These are phyloP conservation scores for Phaethornis superciliosus DNA, from an alignment of 2,113 vertebrate genomes.

Conservation along the genomic window DNA sequence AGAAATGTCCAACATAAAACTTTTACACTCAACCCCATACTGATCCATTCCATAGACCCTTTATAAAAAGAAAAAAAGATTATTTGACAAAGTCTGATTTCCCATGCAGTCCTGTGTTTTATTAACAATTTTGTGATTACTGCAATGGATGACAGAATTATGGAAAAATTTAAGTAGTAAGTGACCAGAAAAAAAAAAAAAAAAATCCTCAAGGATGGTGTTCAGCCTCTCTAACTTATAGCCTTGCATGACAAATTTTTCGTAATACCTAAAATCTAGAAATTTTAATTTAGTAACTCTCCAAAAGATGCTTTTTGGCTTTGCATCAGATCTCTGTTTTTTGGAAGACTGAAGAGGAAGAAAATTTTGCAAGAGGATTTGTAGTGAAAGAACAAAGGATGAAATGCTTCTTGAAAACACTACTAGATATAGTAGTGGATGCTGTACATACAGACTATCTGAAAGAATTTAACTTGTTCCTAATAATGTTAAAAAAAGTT, in stretches of 20 bases:
- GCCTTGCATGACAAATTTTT: neutral
- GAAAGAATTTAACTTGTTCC: neutral
- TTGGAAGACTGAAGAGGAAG: neutral
- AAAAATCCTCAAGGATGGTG: neutral
- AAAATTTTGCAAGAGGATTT: neutral
- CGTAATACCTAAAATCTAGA: neutral
- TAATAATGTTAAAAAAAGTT: neutral
- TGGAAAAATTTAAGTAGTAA: neutral
- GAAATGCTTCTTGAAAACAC: neutral
- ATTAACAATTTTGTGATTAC: neutral
- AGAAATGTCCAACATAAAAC: neutral
- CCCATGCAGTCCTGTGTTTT: neutral
- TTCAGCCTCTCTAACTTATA: neutral
- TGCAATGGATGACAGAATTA: neutral
- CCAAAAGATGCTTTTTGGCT: neutral
- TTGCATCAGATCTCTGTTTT: neutral
- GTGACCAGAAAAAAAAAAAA: neutral
- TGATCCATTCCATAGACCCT: neutral
- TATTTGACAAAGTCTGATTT: neutral
- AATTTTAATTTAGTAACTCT: neutral
- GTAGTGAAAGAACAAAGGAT: neutral
- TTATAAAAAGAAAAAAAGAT: neutral
- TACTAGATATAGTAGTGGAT: neutral
- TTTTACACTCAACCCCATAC: neutral
- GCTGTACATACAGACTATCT: neutral